A percentile compares a stretch with the other conserved stretches of the same genome.
These are phyloP conservation scores for Sycophila sp. DNA, from an alignment of 1,140 invertebrate genomes.

Conservation along the genomic window DNA sequence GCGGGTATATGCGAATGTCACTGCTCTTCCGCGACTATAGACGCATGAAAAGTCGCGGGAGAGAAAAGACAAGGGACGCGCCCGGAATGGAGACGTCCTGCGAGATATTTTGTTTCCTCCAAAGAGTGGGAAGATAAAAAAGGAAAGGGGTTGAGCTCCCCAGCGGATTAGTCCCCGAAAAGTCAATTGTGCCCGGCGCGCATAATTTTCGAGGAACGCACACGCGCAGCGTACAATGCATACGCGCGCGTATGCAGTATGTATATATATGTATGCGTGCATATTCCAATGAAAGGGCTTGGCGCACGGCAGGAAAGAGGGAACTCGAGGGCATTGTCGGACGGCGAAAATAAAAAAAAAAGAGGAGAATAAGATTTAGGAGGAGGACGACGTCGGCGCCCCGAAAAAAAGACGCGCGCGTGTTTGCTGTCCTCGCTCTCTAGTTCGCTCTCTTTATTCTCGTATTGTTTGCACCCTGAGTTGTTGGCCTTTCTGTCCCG, in stretches of 20 bases:
- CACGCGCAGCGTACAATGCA: background rate
- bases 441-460: conserved; percentile 6
- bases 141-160: background rate
- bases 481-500: background rate
- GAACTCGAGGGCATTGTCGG: background rate
- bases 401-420: conserved; percentile 11
- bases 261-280: background rate
- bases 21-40: too few species aligned
- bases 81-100: background rate
- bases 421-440: conserved; percentile 10
- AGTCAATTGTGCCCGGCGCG: background rate
- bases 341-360: conserved; percentile 24
- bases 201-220: conserved; percentile 1
- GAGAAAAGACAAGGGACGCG: background rate
- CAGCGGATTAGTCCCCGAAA: background rate
- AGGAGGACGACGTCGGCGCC: background rate
- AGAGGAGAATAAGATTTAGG: conserved; percentile 34
- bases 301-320: background rate
- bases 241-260: background rate
- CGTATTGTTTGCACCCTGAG: conserved; percentile 6
- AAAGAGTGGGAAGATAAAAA: too few species aligned
- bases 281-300: background rate
- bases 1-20: too few species aligned
- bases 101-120: background rate
- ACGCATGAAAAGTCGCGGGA: too few species aligned